Evolutionary conservation across 2,797 vertebrate species (phyloP).

Genomic region (Eupleurogrammus muticus): DNA sequence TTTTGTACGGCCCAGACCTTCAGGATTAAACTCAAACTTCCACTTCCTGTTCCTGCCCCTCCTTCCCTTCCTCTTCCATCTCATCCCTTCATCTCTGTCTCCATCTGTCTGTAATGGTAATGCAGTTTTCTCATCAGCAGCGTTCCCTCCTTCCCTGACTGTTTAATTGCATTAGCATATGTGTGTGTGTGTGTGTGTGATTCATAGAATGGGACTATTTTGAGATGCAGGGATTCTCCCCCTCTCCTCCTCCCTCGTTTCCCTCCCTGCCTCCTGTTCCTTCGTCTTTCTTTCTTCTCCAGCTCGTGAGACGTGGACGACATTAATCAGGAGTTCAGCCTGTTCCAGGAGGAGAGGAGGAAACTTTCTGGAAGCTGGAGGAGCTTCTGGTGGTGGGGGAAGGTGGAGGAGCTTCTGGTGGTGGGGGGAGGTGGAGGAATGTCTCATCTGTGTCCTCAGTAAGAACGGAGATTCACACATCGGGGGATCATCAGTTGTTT

Average conservation of each 20-base stretch:
- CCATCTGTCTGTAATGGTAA: slow-evolving; percentile 40
- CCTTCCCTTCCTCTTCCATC: background rate
- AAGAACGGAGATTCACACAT: too few species aligned
- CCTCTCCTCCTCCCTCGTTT: background rate
- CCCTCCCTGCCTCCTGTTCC: too few species aligned
- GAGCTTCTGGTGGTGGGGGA: background rate
- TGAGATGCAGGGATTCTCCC: slow-evolving; percentile 43
- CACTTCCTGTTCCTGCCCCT: background rate
- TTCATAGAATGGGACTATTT: slow-evolving; percentile 47
- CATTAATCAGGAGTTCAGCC: slow-evolving; percentile 52
- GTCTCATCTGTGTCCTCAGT: background rate
- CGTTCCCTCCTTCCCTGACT: slow-evolving; percentile 55
- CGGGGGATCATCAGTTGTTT: too few species aligned
- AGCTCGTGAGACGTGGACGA: slow-evolving; percentile 18
- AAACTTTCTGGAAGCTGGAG: slow-evolving; percentile 24
- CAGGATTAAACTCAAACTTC: slow-evolving; percentile 11
- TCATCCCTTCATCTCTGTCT: background rate
- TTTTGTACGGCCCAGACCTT: background rate
- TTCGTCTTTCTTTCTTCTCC: background rate
- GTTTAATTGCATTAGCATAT: slow-evolving; percentile 78
- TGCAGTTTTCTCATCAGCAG: slow-evolving; percentile 68
- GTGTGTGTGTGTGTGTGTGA: slow-evolving; percentile 28
- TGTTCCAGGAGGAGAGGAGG: slow-evolving; percentile 45
- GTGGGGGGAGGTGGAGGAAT: background rate
- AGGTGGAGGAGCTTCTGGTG: background rate